Conservation (phyloP, 2,888 invertebrate genomes). For the Celastrina argiolus region DNA sequence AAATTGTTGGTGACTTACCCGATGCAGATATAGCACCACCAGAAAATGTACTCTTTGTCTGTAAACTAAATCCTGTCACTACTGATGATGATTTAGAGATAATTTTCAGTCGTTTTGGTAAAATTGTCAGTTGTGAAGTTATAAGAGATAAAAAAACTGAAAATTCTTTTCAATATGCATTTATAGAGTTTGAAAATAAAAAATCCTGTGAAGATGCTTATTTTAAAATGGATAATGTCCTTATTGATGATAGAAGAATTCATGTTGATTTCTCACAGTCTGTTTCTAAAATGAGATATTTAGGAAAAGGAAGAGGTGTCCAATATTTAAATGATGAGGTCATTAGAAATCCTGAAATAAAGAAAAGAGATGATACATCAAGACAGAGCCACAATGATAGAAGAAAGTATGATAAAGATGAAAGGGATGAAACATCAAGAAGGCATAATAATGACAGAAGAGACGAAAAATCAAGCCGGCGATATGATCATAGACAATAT, state of each 20-base stretch:
- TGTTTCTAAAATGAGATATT: constrained; percentile 95
- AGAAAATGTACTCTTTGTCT: constrained; percentile 99
- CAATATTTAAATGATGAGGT: constrained; percentile 68
- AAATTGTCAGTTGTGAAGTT: constrained; percentile 95
- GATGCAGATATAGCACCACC: constrained; percentile 98
- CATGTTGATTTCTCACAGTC: constrained; percentile 99
- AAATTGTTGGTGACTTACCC: constrained; percentile 98
- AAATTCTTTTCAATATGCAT: constrained; percentile 98
- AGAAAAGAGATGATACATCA: constrained; percentile 36
- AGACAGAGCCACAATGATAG: constrained; percentile 42
- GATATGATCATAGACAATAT: constrained; percentile 20
- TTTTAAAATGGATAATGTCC: constrained; percentile 99
- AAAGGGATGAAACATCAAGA: constrained; percentile 28
- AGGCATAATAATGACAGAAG: constrained; percentile 33
- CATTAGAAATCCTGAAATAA: constrained; percentile 38
- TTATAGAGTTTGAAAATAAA: constrained; percentile 96
- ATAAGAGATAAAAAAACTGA: constrained; percentile 94
- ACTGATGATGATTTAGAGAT: constrained; percentile 98
- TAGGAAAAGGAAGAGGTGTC: constrained; percentile 91
- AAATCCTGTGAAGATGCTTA: constrained; percentile 98
- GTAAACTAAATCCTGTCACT: constrained; percentile 99
- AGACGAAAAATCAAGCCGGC: constrained; percentile 49
- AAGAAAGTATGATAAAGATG: constrained; percentile 42
- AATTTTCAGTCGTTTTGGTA: constrained; percentile 97
- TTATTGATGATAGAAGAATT: constrained; percentile 98